Conservation (phyloP, 2,888 invertebrate species). For the Helleia helle region DNA sequence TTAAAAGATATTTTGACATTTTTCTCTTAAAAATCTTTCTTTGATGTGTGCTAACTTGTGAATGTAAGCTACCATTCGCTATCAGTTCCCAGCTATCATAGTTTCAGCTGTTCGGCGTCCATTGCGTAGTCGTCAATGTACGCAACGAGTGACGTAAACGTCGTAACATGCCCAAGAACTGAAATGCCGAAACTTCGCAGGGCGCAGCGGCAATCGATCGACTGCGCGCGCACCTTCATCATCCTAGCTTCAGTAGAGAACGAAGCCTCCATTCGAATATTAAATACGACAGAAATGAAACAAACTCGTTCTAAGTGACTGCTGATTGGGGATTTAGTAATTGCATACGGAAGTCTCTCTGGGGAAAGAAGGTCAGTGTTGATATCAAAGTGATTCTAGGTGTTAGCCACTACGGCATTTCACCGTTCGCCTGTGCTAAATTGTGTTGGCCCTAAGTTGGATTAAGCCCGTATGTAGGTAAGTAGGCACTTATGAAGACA, state of each 20-base stretch:
- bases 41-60: not conserved
- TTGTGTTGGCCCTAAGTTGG: slow-evolving; percentile 13
- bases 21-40: not conserved
- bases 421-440: no score
- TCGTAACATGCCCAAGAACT: slow-evolving; percentile 48
- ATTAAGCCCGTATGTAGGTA: slow-evolving; percentile 19
- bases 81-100: slow-evolving; percentile 19
- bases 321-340: slow-evolving; percentile 22
- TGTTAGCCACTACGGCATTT: slow-evolving; percentile 5
- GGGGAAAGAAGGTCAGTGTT: slow-evolving; percentile 23
- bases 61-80: not conserved
- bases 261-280: slow-evolving; percentile 49
- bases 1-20: not conserved
- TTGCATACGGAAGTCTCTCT: slow-evolving; percentile 15
- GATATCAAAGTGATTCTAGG: slow-evolving; percentile 8
- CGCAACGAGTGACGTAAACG: slow-evolving; percentile 69
- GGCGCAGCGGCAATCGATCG: slow-evolving; percentile 67
- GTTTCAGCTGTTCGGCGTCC: slow-evolving; percentile 37
- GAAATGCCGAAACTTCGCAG: slow-evolving; percentile 40
- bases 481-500: slow-evolving; percentile 19
- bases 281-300: slow-evolving; percentile 64
- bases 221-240: slow-evolving; percentile 62
- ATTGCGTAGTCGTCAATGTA: slow-evolving; percentile 54
- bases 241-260: slow-evolving; percentile 48
- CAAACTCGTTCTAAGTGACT: slow-evolving; percentile 58